Base-by-base conservation (phyloP, 2,113 vertebrate species). In the Silurus glanis region DNA sequence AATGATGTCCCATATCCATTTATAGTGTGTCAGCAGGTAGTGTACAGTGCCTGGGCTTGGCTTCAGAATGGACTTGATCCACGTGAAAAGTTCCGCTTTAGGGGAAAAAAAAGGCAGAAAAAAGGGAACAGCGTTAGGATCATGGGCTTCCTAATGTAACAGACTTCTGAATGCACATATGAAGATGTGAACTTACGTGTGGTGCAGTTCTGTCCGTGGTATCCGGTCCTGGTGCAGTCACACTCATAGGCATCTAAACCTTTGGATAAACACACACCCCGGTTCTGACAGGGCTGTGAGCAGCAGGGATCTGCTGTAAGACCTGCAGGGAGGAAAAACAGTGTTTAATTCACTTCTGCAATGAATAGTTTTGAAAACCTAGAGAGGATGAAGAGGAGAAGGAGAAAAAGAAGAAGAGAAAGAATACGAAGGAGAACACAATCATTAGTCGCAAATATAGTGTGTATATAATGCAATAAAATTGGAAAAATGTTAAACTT, bases 141-240 rank as follows among this genome's bases (percentile, higher is more conserved):
- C 25, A 61, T 49, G 19, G 12, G 45, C 6, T 45, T 82, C 59
- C n/a, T 6, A 66, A 16, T 25, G 13, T 47, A 53, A 21, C 5
- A 19, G 4, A 45, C 19, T 61, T 59, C 67, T 62, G 17, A 69
- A 21, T 37, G 7, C 37, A 66, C 55, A 75, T 6, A 72, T 71
- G 64, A 64, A 83, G 62, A 69, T n/a, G 2, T 28, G 9, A 0
- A 94, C 94, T 96, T 95, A 99, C 98, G 97, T 0, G 92, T 95
- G 0, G 95, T 94, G 85, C 98, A 99, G 93, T 98, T 99, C 84
- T 96, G 93, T 1, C 97, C 98, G 0, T 95, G 94, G 89, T 80
- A 99, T 0, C 98, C 98, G 0, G 98, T 99, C 5, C 97, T 91
- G 0, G 97, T 98, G 76, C 98, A 99, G 82, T 99, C 98, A 25